Evolutionary conservation across 2,113 vertebrate species (phyloP).

Genomic region (Egretta garzetta): DNA sequence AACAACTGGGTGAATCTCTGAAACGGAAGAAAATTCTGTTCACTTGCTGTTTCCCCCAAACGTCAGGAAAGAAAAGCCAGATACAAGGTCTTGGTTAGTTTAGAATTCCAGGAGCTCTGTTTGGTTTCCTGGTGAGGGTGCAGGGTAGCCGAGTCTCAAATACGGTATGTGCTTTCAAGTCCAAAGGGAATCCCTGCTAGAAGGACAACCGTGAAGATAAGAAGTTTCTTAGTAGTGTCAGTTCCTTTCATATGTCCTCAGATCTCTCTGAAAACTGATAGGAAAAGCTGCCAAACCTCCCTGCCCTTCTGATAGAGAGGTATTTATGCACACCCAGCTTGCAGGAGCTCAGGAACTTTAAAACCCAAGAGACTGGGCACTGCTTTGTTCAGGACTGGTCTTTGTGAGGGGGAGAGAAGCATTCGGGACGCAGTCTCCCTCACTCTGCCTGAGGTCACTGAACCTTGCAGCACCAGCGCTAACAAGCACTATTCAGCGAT

Average conservation of each 20-base stretch:
- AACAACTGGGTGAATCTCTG: neutral
- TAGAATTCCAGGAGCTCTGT: neutral
- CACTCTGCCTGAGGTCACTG: neutral
- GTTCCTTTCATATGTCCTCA: neutral
- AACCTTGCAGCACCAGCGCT: neutral
- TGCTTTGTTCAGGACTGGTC: neutral
- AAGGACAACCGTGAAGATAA: neutral
- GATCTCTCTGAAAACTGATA: neutral
- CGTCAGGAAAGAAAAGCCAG: neutral
- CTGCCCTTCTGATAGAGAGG: neutral
- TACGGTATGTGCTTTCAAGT: neutral
- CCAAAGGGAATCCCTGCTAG: neutral
- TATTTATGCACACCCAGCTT: neutral
- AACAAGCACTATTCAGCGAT: neutral
- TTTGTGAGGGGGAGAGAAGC: neutral
- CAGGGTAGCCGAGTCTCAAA: neutral
- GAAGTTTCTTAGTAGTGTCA: neutral
- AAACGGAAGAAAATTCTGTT: neutral
- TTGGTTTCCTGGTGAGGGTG: neutral
- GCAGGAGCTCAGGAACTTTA: neutral
- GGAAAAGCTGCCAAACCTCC: neutral
- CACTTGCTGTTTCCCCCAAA: neutral
- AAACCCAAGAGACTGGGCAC: neutral
- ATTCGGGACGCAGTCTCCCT: neutral
- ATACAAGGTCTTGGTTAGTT: neutral